Evolutionary conservation across 2,113 vertebrate genomes (phyloP), one percentile per base, ranked within the genome.

Genomic region (Heteronetta atricapilla): DNA sequence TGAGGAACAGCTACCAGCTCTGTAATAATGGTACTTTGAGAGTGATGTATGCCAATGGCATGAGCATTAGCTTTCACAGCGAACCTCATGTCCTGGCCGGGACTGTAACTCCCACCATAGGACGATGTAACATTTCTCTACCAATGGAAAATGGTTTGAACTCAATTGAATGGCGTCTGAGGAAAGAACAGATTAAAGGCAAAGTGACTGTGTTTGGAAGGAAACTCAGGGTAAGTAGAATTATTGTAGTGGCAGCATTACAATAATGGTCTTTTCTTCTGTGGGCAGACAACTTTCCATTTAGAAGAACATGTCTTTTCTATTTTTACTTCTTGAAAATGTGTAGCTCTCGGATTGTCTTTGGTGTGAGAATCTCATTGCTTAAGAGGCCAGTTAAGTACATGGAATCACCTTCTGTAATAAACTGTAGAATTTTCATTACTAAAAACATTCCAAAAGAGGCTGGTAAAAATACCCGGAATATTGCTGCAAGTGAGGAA

Each of bases 51-150:
- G 99, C 99, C 96, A 99, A 99, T 33, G 99, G 99, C 55, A 99
- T 99, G 99, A 99, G 98, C 31, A 99, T 99, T 98, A 99, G 99
- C 97, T 99, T 99, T 97, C 99, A 99, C 97, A 99, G 99, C 2
- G 99, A 99, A 96, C 99, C 99, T 26, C 99, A 99, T 91, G 99
- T 99, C 95, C 98, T 99, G 36, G 99, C 99, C 2, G 99, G 99
- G 53, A 99, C 99, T 48, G 98, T 99, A 90, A 99, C 99, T 95
- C 99, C 99, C 87, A 99, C 99, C 38, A 99, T 99, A 14, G 99
- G 99, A 44, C 98, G 99, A 72, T 99, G 99, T 94, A 99, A 99
- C 97, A 99, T 99, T 98, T 99, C 99, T 31, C 98, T 99, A 89
- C 99, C 99, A 80, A 99, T 99, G 80, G 99, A 99, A 97, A 99